These are phyloP conservation scores for Proterorhinus semilunaris DNA, from an alignment of 2,113 vertebrate species.

Conservation along the genomic window DNA sequence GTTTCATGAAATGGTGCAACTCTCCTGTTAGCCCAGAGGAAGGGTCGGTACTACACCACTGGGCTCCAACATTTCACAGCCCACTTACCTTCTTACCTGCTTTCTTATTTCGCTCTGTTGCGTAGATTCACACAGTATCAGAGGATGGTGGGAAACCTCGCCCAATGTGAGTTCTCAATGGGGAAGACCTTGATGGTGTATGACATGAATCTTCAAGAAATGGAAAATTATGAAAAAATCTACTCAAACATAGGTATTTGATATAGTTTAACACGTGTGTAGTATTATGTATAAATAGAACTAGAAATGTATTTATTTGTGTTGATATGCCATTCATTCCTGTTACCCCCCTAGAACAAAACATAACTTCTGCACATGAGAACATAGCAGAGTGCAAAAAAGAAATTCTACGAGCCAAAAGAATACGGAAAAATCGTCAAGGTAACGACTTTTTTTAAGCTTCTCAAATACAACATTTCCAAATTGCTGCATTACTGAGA, in stretches of 20 bases:
- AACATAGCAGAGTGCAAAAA: slow-evolving; percentile 98
- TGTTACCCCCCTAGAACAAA: slow-evolving; percentile 79
- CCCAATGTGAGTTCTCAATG: slow-evolving; percentile 98
- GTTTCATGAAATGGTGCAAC: slow-evolving; percentile 95
- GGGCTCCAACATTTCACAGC: too few species aligned
- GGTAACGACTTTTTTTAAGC: slow-evolving; percentile 71
- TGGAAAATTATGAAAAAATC: slow-evolving; percentile 98
- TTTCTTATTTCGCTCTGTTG: background rate
- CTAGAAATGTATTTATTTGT: background rate
- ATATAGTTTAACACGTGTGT: background rate
- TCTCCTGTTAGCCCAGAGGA: slow-evolving; percentile 89
- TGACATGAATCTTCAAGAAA: slow-evolving; percentile 97
- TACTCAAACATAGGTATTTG: slow-evolving; percentile 90
- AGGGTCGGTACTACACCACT: slow-evolving; percentile 72
- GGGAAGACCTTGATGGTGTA: slow-evolving; percentile 96
- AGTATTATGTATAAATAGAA: background rate
- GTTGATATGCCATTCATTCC: background rate
- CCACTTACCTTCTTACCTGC: background rate
- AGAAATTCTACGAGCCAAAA: slow-evolving; percentile 95
- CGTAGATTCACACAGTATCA: slow-evolving; percentile 92
- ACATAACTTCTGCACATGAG: slow-evolving; percentile 91
- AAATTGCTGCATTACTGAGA: too few species aligned
- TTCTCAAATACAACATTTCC: background rate
- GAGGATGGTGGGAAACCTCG: slow-evolving; percentile 90
- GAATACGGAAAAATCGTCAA: slow-evolving; percentile 97